These are phyloP conservation scores for Marasmarcha lunaedactyla DNA, from an alignment of 2,888 invertebrate species.

Conservation along the genomic window DNA sequence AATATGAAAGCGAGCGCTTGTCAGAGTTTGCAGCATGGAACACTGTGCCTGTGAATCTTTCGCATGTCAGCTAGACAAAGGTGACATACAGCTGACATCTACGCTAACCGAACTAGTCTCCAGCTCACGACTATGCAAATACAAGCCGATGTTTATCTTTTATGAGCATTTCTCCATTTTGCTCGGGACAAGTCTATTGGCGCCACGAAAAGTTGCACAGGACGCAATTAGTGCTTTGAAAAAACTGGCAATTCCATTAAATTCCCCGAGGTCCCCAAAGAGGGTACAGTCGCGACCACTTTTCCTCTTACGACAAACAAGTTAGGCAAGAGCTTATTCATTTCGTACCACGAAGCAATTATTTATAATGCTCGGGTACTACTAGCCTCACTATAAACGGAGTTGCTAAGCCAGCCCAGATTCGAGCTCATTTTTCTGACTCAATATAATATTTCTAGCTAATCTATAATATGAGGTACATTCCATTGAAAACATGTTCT, in stretches of 20 bases:
- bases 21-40: no score
- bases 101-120: not conserved
- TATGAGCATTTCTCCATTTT: not conserved
- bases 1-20: no score
- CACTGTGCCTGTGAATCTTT: no score
- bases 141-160: not conserved
- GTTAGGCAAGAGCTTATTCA: constrained; percentile 39
- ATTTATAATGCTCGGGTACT: constrained; percentile 16
- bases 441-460: not conserved
- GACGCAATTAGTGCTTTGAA: not conserved
- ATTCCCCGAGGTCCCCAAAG: constrained; percentile 16
- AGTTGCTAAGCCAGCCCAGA: not conserved
- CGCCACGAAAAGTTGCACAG: not conserved
- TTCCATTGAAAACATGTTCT: no score
- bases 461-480: no score
- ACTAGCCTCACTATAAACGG: constrained; percentile 6
- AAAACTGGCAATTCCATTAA: not conserved
- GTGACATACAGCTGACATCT: not conserved
- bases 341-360: constrained; percentile 27
- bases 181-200: not conserved
- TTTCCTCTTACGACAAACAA: constrained; percentile 47
- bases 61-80: not conserved
- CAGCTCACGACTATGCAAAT: constrained; percentile 1
- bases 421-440: not conserved
- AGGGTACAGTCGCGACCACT: constrained; percentile 15